These are phyloP conservation scores for Oxytorus armatus DNA, from an alignment of 2,888 invertebrate genomes.

Conservation along the genomic window DNA sequence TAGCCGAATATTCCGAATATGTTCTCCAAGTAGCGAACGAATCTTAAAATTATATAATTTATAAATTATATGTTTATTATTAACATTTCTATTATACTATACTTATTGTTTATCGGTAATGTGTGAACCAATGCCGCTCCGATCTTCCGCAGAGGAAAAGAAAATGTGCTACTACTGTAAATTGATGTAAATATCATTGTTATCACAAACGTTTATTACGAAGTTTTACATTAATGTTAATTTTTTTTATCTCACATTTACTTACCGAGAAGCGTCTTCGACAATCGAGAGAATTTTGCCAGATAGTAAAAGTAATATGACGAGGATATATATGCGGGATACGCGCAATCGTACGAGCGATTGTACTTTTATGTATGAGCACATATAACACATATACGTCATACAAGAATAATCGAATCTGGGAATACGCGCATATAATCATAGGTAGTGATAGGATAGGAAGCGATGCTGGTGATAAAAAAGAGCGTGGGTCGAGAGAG, in stretches of 20 bases:
- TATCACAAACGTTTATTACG: slow-evolving; percentile 68
- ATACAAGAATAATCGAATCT: slow-evolving; percentile 43
- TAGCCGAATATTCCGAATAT: background rate
- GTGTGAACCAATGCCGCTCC: background rate
- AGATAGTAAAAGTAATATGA: slow-evolving; percentile 18
- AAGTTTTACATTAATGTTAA: slow-evolving; percentile 1
- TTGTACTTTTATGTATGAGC: slow-evolving; percentile 12
- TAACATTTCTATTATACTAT: background rate
- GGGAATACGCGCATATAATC: slow-evolving; percentile 30
- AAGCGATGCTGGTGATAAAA: slow-evolving; percentile 72
- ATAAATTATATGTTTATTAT: background rate
- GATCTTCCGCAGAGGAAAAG: slow-evolving; percentile 3
- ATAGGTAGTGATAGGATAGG: slow-evolving; percentile 34
- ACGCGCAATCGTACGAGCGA: slow-evolving; percentile 23
- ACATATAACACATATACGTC: slow-evolving; percentile 1
- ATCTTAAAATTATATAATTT: slow-evolving; percentile 5
- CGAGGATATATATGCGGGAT: slow-evolving; percentile 41
- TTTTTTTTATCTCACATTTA: background rate
- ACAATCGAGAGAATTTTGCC: slow-evolving; percentile 32
- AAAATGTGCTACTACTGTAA: slow-evolving; percentile 70
- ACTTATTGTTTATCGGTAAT: slow-evolving; percentile 7
- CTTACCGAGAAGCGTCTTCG: background rate
- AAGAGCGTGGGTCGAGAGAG: slow-evolving; percentile 80
- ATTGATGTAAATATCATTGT: slow-evolving; percentile 77
- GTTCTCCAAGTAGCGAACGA: slow-evolving; percentile 1